Percentiles rank a stretch among this genome's conserved stretches.
phyloP scores from a whole-genome alignment of 2,113 vertebrate genomes.

The crab-eating macaque (Macaca fascicularis) region T2T-MFA8v1.1 NC_088378.1:92302501-92303000 shows the following conservation, averaged over 20 bases:
- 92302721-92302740: neutral
- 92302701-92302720: neutral
- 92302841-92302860: conserved; percentile 17
- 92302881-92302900: neutral
- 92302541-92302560: neutral
- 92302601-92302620: conserved; percentile 23
- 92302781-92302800: neutral
- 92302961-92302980: neutral
- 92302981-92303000: conserved; percentile 53
- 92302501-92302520: neutral
- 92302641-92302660: neutral
- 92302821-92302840: neutral
- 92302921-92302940: conserved; percentile 19
- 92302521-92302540: neutral
- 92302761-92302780: neutral
- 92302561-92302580: neutral
- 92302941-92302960: conserved; percentile 56
- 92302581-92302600: neutral
- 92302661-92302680: neutral
- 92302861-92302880: neutral
- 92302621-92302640: neutral
- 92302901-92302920: conserved; percentile 45
- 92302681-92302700: neutral
- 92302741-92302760: neutral
- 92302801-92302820: neutral